Conservation (phyloP, 2,113 vertebrate genomes). For the Acanthochromis polyacanthus region DNA sequence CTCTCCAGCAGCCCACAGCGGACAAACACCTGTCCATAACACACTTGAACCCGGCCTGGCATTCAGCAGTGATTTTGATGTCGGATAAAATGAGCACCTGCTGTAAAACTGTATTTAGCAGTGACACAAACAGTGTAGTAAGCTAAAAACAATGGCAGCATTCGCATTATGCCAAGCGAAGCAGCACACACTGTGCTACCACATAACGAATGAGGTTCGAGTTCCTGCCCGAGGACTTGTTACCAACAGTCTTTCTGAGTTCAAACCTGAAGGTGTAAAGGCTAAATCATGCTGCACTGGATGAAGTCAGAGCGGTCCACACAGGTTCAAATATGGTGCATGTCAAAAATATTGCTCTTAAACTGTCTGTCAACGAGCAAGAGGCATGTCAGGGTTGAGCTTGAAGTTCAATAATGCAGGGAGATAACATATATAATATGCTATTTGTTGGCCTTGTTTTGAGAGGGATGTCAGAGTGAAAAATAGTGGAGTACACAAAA, state of each 20-base stretch:
- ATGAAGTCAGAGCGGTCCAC: slow-evolving; percentile 16
- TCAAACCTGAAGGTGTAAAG: slow-evolving; percentile 42
- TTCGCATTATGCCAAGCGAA: slow-evolving; percentile 9
- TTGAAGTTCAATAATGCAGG: slow-evolving; percentile 32
- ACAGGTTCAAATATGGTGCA: slow-evolving; percentile 19
- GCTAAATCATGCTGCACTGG: slow-evolving; percentile 35
- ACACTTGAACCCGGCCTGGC: slow-evolving; percentile 62
- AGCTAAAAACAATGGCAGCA: slow-evolving; percentile 22
- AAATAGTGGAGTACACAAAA: slow-evolving; percentile 48
- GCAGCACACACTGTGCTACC: background rate
- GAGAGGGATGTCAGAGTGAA: slow-evolving; percentile 36
- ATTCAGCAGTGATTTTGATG: slow-evolving; percentile 41
- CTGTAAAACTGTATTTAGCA: slow-evolving; percentile 38
- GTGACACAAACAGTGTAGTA: background rate
- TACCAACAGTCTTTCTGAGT: slow-evolving; percentile 8
- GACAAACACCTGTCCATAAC: slow-evolving; percentile 67
- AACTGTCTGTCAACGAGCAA: slow-evolving; percentile 22
- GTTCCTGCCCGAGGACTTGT: slow-evolving; percentile 29
- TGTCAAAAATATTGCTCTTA: slow-evolving; percentile 21
- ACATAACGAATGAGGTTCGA: slow-evolving; percentile 12
- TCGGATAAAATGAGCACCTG: slow-evolving; percentile 43
- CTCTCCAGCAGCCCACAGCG: slow-evolving; percentile 62
- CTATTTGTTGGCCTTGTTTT: slow-evolving; percentile 57
- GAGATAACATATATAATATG: slow-evolving; percentile 27
- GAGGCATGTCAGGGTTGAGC: slow-evolving; percentile 27